Conservation (phyloP, 2,797 vertebrate genomes). For the Acipenser oxyrinchus region DNA sequence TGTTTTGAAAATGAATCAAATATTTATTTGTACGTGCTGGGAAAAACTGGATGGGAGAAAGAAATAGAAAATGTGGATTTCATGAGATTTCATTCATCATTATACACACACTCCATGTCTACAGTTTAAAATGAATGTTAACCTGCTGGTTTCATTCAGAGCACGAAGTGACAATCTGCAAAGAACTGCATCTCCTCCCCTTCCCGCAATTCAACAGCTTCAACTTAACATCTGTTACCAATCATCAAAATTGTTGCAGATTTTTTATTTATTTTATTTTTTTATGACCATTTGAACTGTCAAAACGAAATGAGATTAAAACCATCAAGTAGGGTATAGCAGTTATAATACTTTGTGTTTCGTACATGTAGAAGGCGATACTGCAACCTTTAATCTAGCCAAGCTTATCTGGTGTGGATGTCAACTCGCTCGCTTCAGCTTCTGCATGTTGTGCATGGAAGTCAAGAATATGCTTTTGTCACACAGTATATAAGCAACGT, state of each 20-base stretch:
- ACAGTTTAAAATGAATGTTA: slow-evolving; percentile 37
- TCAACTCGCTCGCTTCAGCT: slow-evolving; percentile 21
- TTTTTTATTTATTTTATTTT: background rate
- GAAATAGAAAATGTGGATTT: slow-evolving; percentile 75
- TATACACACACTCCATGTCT: slow-evolving; percentile 69
- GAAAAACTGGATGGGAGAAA: slow-evolving; percentile 37
- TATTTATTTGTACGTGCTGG: background rate
- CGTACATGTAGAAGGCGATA: slow-evolving; percentile 1
- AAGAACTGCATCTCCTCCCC: background rate
- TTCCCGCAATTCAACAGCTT: background rate
- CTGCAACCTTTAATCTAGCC: slow-evolving; percentile 8
- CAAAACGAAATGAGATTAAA: too few species aligned
- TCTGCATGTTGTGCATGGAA: slow-evolving; percentile 52
- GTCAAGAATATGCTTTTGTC: slow-evolving; percentile 25
- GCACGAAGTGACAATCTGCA: background rate
- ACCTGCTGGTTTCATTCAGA: background rate
- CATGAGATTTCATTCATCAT: slow-evolving; percentile 67
- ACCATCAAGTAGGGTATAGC: background rate
- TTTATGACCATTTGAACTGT: background rate
- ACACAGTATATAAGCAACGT: background rate
- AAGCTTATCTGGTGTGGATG: slow-evolving; percentile 11
- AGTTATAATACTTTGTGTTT: background rate
- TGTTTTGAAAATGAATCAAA: background rate
- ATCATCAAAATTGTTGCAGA: background rate
- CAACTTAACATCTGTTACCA: background rate